Base-by-base conservation (phyloP, 2,888 invertebrate species). In the Pedicia rivosa region DNA sequence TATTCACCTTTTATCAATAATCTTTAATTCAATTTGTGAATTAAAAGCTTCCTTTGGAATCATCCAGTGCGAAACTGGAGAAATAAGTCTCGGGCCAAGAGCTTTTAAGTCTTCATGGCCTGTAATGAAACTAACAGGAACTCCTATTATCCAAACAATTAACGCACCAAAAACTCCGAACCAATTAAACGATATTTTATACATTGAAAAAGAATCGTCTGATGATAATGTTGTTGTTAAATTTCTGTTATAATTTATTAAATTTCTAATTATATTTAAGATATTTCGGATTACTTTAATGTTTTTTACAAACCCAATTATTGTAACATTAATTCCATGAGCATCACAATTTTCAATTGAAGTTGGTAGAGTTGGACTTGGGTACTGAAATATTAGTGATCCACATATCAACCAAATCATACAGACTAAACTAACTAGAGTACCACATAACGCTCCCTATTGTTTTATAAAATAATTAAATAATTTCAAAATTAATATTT, bases 311-410 rank as follows among this genome's bases (percentile, higher is more conserved):
- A n/a, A n/a, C n/a, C n/a, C n/a, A 13, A 7, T 8, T 9, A 3
- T 19, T 8, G 32, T 32, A 7, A 14, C 3, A 32, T 20, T 32
- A 14, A 32, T 13, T 6, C 20, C 32, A 13, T 3, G 15, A 10
- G 17, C 13, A 9, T 16, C 37, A 35, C 38, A 40, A 14, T 32
- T 22, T 12, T 40, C 40, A 13, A 40, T 26, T 13, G 29, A 26
- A 2, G 31, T 40, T 31, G 36, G 33, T 9, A 34, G 13, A 20
- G 26, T 17, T 17, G 14, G 10, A 13, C 34, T 34, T 7, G 8
- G 6, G 5, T 34, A 9, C n/a, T 38, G 19, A 14, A 34, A 34
- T 10, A 16, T 31, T 15, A 10, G 15, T 16, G 31, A n/a, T n/a
- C n/a, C n/a, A n/a, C n/a, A n/a, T n/a, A n/a, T n/a, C n/a, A n/a